Conservation (phyloP, 2,797 vertebrate species). For the Phoebastria nigripes region DNA sequence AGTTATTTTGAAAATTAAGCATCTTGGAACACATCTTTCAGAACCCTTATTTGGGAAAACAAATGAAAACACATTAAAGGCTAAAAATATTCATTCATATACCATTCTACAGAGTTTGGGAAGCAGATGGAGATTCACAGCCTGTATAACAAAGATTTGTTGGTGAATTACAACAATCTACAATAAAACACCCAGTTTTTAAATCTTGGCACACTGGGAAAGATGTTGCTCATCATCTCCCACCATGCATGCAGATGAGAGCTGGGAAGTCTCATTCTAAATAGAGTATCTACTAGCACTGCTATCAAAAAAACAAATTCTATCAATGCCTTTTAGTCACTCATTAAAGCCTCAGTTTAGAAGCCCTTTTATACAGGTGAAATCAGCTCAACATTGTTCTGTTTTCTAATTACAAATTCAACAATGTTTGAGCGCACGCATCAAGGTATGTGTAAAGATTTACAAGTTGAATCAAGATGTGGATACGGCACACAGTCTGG, state of each 20-base stretch:
- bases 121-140: not conserved
- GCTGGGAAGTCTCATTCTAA: not conserved
- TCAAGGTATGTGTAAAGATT: not conserved
- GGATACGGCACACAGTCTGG: not conserved
- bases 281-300: not conserved
- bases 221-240: not conserved
- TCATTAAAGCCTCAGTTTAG: not conserved
- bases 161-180: not conserved
- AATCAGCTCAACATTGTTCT: not conserved
- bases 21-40: not conserved
- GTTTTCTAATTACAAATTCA: not conserved
- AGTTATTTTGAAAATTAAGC: not conserved
- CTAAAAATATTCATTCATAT: not conserved
- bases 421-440: fast-evolving
- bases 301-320: not conserved
- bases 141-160: fast-evolving
- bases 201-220: not conserved
- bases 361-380: not conserved
- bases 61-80: not conserved
- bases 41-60: not conserved
- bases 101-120: not conserved
- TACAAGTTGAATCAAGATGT: not conserved
- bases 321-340: not conserved
- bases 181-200: not conserved
- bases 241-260: not conserved